phyloP scores from a whole-genome alignment of 1,140 invertebrate genomes.

The Matsumurasca onukii region DNA sequence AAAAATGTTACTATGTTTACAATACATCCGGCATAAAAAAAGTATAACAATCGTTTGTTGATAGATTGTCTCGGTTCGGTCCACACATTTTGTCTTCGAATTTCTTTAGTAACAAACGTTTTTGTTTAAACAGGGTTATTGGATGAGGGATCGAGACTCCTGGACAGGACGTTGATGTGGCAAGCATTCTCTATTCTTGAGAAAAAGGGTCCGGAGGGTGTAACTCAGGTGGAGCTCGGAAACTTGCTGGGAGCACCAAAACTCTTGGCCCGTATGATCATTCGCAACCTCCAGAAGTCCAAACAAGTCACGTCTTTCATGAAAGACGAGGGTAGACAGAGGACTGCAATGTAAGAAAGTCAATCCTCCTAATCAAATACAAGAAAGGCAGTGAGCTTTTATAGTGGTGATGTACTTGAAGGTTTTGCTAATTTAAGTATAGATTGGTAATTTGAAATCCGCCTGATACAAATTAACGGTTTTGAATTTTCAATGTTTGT shows the following conservation, averaged over 20 bases:
- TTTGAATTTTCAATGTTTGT: too few relatives aligned
- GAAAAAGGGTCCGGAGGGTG: constrained; percentile 49
- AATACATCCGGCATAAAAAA: too few relatives aligned
- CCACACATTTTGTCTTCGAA: too few relatives aligned
- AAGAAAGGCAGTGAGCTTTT: not conserved
- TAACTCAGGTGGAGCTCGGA: constrained; percentile 52
- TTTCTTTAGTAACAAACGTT: too few relatives aligned
- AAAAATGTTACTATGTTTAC: too few relatives aligned
- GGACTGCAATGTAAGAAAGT: constrained; percentile 49
- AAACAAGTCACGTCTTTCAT: constrained; percentile 53
- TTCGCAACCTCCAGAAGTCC: constrained; percentile 52
- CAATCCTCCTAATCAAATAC: too few relatives aligned
- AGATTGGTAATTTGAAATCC: too few relatives aligned
- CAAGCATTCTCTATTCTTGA: constrained; percentile 55
- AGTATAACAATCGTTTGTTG: too few relatives aligned
- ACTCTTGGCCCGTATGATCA: constrained; percentile 53
- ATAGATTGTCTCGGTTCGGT: too few relatives aligned
- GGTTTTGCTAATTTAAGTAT: not conserved
- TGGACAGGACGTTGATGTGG: constrained; percentile 49
- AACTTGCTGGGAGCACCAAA: constrained; percentile 53
- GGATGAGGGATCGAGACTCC: constrained; percentile 47
- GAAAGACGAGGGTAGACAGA: constrained; percentile 57
- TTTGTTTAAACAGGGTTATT: constrained; percentile 48
- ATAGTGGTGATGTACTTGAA: not conserved
- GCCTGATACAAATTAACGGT: too few relatives aligned